Conservation (phyloP, 2,797 vertebrate genomes). For the Columba guinea region DNA sequence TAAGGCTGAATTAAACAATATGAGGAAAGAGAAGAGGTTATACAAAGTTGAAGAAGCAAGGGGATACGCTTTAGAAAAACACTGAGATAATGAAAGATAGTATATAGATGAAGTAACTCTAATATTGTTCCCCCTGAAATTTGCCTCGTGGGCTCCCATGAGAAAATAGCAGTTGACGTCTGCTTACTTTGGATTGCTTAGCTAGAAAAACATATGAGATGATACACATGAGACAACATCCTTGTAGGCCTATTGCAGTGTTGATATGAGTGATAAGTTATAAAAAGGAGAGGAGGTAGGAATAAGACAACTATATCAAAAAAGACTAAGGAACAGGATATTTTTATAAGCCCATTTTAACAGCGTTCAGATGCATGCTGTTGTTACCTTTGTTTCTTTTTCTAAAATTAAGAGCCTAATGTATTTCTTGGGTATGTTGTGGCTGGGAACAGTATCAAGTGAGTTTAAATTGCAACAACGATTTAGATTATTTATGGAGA, state of each 20-base stretch:
- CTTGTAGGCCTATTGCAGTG: background rate
- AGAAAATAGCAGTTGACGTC: background rate
- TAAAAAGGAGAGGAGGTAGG: background rate
- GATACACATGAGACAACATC: background rate
- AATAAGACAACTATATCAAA: background rate
- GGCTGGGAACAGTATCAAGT: background rate
- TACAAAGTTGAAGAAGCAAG: conserved; percentile 44
- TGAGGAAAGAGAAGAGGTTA: conserved; percentile 48
- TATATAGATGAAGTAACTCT: conserved; percentile 56
- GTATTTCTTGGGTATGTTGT: background rate
- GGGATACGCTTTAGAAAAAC: conserved; percentile 38
- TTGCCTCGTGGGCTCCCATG: background rate
- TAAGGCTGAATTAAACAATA: conserved; percentile 3
- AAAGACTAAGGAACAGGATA: background rate
- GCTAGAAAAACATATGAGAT: background rate
- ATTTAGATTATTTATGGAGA: background rate
- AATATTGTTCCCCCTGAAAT: conserved; percentile 21
- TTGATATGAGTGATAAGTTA: background rate
- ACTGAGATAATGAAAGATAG: conserved; percentile 53
- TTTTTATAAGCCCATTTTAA: background rate
- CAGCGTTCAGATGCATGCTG: background rate
- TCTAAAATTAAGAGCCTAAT: background rate
- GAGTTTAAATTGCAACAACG: background rate
- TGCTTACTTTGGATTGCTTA: conserved; percentile 53
- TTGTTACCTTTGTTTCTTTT: background rate